A percentile compares a stretch with the other conserved stretches of the same genome.
Conservation (phyloP, 1,140 invertebrate species). For the Drosophila nigromelanica region DNA sequence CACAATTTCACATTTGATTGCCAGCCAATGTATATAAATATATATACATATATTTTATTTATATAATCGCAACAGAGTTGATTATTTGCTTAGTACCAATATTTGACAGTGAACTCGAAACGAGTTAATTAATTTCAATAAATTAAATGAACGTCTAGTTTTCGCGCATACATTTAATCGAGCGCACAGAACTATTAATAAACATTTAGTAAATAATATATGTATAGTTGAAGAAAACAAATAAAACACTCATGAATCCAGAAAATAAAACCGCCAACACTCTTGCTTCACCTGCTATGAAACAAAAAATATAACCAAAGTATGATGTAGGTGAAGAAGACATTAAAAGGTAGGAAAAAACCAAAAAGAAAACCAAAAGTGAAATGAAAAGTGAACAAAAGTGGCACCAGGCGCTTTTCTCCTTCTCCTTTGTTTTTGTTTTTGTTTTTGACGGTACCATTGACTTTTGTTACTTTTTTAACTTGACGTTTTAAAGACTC, state of each 20-base stretch:
- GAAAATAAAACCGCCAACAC: conserved; percentile 37
- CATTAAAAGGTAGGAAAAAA: not conserved
- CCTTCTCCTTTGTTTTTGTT: not conserved
- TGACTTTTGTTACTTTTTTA: conserved; percentile 77
- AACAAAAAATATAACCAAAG: not conserved
- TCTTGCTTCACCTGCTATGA: conserved; percentile 18
- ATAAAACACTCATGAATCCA: conserved; percentile 3
- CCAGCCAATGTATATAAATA: not conserved
- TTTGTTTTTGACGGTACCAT: conserved; percentile 65
- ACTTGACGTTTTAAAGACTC: conserved; percentile 65
- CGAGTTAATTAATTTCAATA: conserved; percentile 36
- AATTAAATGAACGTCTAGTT: no score
- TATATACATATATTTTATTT: conserved; percentile 3
- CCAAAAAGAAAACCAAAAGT: conserved; percentile 39
- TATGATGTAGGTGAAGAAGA: conserved; percentile 2
- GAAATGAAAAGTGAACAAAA: conserved; percentile 73
- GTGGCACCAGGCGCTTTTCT: conserved; percentile 63
- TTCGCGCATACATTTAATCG: conserved; percentile 14
- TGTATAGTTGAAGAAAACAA: not conserved
- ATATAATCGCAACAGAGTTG: conserved; percentile 2
- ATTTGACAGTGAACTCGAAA: conserved; percentile 7
- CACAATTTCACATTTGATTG: conserved; percentile 13
- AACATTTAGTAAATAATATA: conserved; percentile 24
- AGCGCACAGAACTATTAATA: conserved; percentile 5
- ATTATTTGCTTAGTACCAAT: conserved; percentile 19